phyloP scores from a whole-genome alignment of 2,797 vertebrate species.

The Pangasius krempfi region DNA sequence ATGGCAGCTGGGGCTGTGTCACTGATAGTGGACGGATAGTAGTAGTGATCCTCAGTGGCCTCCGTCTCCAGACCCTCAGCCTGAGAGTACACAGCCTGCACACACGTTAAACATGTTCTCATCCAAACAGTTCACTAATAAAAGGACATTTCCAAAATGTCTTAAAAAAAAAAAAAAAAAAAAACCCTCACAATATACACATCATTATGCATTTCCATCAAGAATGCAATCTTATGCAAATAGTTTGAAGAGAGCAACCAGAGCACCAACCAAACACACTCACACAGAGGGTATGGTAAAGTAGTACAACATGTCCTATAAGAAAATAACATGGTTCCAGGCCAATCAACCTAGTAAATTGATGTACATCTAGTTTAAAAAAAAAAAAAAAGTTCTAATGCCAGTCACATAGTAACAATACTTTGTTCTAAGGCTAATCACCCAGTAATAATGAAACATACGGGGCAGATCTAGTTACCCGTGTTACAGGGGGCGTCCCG shows the following conservation, averaged over 20 bases:
- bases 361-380: background rate
- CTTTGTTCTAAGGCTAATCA: background rate
- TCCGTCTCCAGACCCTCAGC: constrained; percentile 75
- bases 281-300: background rate
- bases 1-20: constrained; percentile 76
- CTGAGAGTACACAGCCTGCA: constrained; percentile 78
- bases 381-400: background rate
- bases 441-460: background rate
- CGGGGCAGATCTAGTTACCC: constrained; percentile 39
- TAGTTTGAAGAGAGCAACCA: background rate
- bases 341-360: background rate
- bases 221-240: background rate
- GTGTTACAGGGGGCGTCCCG: constrained; percentile 67
- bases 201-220: background rate
- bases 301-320: background rate
- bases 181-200: background rate
- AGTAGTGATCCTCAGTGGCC: constrained; percentile 86
- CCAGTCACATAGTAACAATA: background rate
- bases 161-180: background rate
- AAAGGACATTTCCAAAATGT: background rate
- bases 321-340: background rate
- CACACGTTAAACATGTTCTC: constrained; percentile 12
- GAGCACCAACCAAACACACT: background rate
- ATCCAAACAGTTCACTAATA: background rate
- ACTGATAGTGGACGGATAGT: constrained; percentile 85